phyloP scores from a whole-genome alignment of 53 echinoderm and acorn worm species.

The Temnopleurus reevesii region DNA sequence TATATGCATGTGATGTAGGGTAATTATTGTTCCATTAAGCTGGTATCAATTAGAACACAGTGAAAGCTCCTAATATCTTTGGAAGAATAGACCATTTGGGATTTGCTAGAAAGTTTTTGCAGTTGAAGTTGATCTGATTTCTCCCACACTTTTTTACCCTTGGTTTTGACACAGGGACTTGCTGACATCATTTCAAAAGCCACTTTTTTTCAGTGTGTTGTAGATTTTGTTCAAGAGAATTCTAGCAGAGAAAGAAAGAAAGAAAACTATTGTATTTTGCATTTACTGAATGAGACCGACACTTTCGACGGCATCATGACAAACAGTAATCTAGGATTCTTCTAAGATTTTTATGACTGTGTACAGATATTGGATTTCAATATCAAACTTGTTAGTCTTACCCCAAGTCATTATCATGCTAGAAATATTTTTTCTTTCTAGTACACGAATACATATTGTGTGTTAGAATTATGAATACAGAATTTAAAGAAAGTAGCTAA shows the following conservation, averaged over 20 bases:
- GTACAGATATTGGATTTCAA: conserved; percentile 7
- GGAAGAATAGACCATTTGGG: no score
- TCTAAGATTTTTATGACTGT: conserved; percentile 29
- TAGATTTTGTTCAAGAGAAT: not conserved
- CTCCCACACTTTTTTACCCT: no score
- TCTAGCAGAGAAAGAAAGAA: not conserved
- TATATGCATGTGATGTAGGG: no score
- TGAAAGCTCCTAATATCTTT: no score
- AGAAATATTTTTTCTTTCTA: not conserved
- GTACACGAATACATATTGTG: not conserved
- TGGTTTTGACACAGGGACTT: not conserved
- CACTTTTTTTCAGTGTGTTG: conserved; percentile 6
- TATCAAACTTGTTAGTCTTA: not conserved
- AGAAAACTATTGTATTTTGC: conserved; percentile 12
- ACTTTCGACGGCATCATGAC: conserved; percentile 35
- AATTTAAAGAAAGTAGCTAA: not conserved
- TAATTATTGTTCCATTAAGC: no score
- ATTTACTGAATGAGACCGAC: not conserved
- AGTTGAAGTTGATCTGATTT: no score
- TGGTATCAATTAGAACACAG: no score
- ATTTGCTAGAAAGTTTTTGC: not conserved
- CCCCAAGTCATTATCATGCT: not conserved
- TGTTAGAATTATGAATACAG: not conserved
- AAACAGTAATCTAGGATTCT: conserved; percentile 46
- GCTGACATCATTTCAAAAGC: not conserved